Percentiles rank a stretch among this genome's conserved stretches.
Conservation (phyloP, 2,113 vertebrate genomes). For the Sylvia atricapilla region DNA sequence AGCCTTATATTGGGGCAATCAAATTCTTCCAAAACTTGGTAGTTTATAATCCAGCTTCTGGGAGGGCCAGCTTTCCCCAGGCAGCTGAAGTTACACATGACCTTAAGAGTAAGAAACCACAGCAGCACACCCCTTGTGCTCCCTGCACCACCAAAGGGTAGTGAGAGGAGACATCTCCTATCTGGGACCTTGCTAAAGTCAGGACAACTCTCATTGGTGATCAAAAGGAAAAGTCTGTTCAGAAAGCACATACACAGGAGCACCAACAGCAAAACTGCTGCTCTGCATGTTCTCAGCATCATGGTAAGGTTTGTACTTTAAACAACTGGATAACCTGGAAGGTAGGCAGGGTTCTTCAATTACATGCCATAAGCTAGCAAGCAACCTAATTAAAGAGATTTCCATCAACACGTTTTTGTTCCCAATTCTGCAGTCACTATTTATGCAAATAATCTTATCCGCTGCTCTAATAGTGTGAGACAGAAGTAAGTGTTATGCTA, state of each 20-base stretch:
- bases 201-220: background rate
- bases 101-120: background rate
- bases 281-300: background rate
- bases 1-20: background rate
- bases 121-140: fast-evolving
- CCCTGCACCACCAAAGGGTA: background rate
- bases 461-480: background rate
- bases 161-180: background rate
- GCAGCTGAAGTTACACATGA: background rate
- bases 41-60: background rate
- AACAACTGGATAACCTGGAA: background rate
- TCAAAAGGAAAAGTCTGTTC: background rate
- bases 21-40: background rate
- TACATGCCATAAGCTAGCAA: background rate
- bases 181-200: background rate
- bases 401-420: background rate
- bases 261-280: background rate
- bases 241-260: background rate
- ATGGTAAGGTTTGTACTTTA: background rate
- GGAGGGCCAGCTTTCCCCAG: background rate
- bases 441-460: background rate
- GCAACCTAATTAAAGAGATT: background rate
- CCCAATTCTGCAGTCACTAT: background rate
- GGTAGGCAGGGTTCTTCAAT: background rate
- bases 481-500: background rate